Evolutionary conservation across 2,797 vertebrate genomes (phyloP), one percentile per base, ranked within the genome.

Genomic region (Microctenopoma stevenorrisi): DNA sequence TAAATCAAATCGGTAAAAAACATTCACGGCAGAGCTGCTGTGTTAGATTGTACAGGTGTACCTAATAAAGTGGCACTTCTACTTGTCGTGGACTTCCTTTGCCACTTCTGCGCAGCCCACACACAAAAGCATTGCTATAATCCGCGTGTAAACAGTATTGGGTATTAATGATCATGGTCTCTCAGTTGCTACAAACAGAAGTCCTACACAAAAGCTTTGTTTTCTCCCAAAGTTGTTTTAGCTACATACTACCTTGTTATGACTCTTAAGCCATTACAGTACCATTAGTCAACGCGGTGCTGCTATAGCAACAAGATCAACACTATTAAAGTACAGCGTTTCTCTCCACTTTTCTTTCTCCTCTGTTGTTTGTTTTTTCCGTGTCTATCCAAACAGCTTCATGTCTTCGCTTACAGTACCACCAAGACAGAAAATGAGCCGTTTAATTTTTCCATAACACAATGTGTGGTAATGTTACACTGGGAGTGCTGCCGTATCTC

Each of bases 221-320:
- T 63, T 22, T 4, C 33, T 56, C 43, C 42, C 6, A 16, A 54
- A 47, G 71, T 56, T 69, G 49, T 64, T 85, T 68, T 50, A 60
- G 26, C 7, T 28, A 67, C 68, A 48, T 28, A 35, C 47, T 37
- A 33, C 37, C 50, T 28, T 53, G 9, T 43, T 25, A 14, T 68
- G 44, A 73, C 38, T 74, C 66, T 59, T 50, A 69, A 63, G 38
- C 64, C 46, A 42, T 77, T 69, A 78, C 42, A 56, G 47, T 69
- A 50, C 61, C 47, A 72, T 68, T 68, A 74, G 60, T 78, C 40
- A 74, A 83, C 67, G 61, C 6, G 22, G 57, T 7, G 67, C 63
- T 85, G 84, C 78, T 66, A 89, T 82, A 65, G 84, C 76, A 85
- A 91, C 83, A 57, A 42, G 22, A 54, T 60, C 68, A 85, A 84